Percentiles rank a stretch among this genome's conserved stretches.
These are phyloP conservation scores for Buathra laborator DNA, from an alignment of 2,888 invertebrate genomes.

Conservation along the genomic window DNA sequence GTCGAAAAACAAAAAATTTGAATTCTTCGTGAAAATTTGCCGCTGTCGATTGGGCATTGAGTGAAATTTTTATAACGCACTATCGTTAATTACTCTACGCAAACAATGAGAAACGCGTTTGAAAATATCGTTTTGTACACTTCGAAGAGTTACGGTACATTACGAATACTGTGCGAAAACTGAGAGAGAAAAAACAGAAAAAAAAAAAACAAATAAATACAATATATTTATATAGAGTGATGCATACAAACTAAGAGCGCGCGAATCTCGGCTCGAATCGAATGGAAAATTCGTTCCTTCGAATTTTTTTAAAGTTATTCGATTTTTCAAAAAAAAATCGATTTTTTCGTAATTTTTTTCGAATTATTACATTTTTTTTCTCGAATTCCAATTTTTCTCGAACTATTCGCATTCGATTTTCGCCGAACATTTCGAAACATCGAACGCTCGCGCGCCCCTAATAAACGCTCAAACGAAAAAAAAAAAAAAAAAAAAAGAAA, in stretches of 20 bases:
- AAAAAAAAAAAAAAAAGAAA: not conserved
- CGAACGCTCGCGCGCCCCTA: too few relatives aligned
- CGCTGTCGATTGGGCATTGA: too few relatives aligned
- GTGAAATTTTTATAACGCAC: slow-evolving; percentile 21
- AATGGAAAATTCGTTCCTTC: too few relatives aligned
- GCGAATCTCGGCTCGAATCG: too few relatives aligned
- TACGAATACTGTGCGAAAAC: slow-evolving; percentile 66
- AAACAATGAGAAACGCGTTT: slow-evolving; percentile 64
- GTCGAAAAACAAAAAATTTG: slow-evolving; percentile 14
- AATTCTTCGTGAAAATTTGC: slow-evolving; percentile 19
- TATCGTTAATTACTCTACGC: slow-evolving; percentile 25
- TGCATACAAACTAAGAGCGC: slow-evolving; percentile 67
- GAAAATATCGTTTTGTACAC: slow-evolving; percentile 67
- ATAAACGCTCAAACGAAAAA: too few relatives aligned
- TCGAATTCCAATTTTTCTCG: too few relatives aligned
- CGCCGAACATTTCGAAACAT: too few relatives aligned
- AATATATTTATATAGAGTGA: slow-evolving; percentile 69
- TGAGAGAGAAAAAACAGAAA: slow-evolving; percentile 47
- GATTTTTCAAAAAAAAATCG: too few relatives aligned
- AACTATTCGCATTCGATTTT: too few relatives aligned
- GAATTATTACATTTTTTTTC: too few relatives aligned
- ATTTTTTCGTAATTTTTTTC: too few relatives aligned
- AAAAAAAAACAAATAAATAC: slow-evolving; percentile 71
- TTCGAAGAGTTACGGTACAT: slow-evolving; percentile 42
- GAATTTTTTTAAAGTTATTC: too few relatives aligned